phyloP scores from a whole-genome alignment of 2,888 invertebrate species.

The Zygogramma bicolorata region DNA sequence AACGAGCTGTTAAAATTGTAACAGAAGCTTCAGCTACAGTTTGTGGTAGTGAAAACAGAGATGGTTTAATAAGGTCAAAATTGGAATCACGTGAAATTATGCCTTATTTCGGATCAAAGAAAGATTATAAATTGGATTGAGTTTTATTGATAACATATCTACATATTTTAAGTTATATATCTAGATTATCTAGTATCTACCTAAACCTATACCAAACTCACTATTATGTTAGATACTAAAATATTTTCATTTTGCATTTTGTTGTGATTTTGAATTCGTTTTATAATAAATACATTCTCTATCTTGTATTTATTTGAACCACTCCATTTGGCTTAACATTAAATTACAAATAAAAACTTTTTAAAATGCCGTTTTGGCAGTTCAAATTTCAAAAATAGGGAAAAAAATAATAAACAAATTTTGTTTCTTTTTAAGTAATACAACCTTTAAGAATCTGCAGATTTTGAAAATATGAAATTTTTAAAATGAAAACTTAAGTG shows the following conservation, averaged over 20 bases:
- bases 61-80: constrained; percentile 24
- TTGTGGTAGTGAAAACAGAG: constrained; percentile 23
- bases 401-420: background rate
- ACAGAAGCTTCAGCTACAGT: constrained; percentile 24
- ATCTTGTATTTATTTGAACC: background rate
- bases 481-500: background rate
- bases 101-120: background rate
- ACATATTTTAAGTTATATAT: background rate
- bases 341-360: background rate
- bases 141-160: constrained; percentile 8
- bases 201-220: background rate
- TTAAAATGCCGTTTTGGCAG: background rate
- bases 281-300: background rate
- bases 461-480: background rate
- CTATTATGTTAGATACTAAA: background rate
- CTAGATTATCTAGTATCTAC: background rate
- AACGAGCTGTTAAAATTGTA: constrained; percentile 23
- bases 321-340: background rate
- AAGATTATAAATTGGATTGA: constrained; percentile 7
- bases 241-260: background rate
- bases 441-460: background rate
- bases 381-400: background rate
- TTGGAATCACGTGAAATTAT: constrained; percentile 18
- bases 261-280: background rate
- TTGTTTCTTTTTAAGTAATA: background rate